phyloP scores from a whole-genome alignment of 1,140 invertebrate species.

The Maconellicoccus hirsutus region DNA sequence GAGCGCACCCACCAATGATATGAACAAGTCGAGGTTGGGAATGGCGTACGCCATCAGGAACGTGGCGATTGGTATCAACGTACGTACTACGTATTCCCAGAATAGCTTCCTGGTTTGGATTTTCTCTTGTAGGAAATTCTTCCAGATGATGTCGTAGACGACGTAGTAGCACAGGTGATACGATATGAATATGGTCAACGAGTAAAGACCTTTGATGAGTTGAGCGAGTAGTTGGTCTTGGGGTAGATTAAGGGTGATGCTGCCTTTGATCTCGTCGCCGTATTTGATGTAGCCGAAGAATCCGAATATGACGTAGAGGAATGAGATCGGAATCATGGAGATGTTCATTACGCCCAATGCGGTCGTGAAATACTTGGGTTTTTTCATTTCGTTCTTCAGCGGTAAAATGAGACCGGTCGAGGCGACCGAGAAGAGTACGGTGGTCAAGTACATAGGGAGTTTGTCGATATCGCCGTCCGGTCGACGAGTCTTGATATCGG shows the following conservation, averaged over 20 bases:
- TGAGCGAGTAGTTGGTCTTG: conserved; percentile 37
- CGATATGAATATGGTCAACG: conserved; percentile 42
- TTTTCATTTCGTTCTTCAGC: conserved; percentile 42
- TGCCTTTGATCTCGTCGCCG: conserved; percentile 35
- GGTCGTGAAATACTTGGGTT: conserved; percentile 36
- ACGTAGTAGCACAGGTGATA: conserved; percentile 52
- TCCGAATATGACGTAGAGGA: conserved; percentile 39
- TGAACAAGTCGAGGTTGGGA: conserved; percentile 26
- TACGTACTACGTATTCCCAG: conserved; percentile 24
- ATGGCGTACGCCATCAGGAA: conserved; percentile 24
- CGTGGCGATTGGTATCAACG: background rate
- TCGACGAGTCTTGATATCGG: conserved; percentile 36
- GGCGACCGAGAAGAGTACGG: conserved; percentile 51
- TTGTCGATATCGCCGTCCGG: conserved; percentile 37
- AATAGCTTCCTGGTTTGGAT: background rate
- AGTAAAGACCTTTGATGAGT: conserved; percentile 42
- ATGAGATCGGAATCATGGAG: conserved; percentile 37
- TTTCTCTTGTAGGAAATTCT: background rate
- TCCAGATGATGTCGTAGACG: conserved; percentile 45
- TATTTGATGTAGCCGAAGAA: conserved; percentile 44
- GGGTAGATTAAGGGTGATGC: conserved; percentile 36
- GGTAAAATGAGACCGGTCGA: conserved; percentile 48
- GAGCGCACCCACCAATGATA: conserved; percentile 26
- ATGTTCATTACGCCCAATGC: conserved; percentile 39
- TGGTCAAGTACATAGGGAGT: conserved; percentile 50